These are phyloP conservation scores for Tonatia bakeri DNA, from an alignment of 2,113 vertebrate genomes.

Conservation along the genomic window DNA sequence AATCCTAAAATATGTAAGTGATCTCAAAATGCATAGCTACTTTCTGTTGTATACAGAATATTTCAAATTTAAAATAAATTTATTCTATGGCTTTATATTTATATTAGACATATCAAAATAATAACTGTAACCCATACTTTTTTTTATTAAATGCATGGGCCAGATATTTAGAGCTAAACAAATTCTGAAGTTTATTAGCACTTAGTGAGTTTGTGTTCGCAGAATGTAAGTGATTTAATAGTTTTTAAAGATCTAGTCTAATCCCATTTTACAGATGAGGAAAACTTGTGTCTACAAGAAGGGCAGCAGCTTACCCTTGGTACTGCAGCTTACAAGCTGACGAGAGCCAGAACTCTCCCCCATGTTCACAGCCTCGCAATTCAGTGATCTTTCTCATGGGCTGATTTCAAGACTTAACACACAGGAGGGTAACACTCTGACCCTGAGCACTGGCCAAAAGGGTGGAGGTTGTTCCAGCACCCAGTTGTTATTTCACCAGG, in stretches of 20 bases:
- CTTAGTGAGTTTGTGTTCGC: background rate
- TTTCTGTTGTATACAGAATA: background rate
- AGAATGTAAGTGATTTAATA: background rate
- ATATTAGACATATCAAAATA: background rate
- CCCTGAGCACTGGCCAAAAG: too few relatives aligned
- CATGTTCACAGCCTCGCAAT: background rate
- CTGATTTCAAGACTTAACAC: background rate
- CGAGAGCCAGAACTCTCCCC: background rate
- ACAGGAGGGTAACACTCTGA: background rate
- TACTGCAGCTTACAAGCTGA: background rate
- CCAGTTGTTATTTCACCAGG: too few relatives aligned
- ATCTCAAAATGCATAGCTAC: background rate
- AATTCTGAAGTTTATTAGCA: background rate
- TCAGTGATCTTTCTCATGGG: background rate
- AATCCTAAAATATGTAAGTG: background rate
- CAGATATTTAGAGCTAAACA: background rate
- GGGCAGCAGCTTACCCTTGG: background rate
- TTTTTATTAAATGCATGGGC: background rate
- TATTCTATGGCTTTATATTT: background rate
- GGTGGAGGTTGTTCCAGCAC: too few relatives aligned
- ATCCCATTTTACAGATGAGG: background rate
- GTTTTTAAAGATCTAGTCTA: background rate
- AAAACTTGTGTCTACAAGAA: background rate
- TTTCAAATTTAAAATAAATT: background rate
- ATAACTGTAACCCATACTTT: background rate